Evolutionary conservation across 2,888 invertebrate species (phyloP).

Genomic region (Cyrtodaria siliqua): DNA sequence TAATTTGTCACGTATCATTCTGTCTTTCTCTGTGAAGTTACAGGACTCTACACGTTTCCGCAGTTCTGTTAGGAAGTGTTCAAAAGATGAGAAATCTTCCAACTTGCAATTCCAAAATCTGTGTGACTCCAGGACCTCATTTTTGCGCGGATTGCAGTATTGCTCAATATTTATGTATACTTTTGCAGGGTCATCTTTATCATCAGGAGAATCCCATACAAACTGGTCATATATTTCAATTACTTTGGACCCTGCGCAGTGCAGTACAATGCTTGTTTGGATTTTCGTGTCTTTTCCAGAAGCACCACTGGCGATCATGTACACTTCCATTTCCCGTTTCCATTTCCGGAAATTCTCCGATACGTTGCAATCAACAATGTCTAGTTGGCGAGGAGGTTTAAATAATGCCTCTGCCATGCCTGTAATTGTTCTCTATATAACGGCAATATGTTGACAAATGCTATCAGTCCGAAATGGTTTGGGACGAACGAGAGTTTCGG

Average conservation of each 20-base stretch:
- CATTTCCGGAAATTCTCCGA: conserved; percentile 21
- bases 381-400: conserved; percentile 24
- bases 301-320: conserved; percentile 30
- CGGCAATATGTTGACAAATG: too few species aligned
- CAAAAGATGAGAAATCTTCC: conserved; percentile 35
- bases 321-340: conserved; percentile 31
- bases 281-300: conserved; percentile 12
- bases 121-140: conserved; percentile 53
- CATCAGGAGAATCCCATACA: conserved; percentile 24
- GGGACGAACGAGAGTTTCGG: too few species aligned
- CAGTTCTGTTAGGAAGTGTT: conserved; percentile 52
- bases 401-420: conserved; percentile 30
- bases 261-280: conserved; percentile 29
- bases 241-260: conserved; percentile 34
- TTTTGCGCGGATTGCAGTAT: conserved; percentile 56
- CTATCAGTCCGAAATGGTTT: too few species aligned
- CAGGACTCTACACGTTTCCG: conserved; percentile 41
- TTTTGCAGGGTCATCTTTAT: conserved; percentile 31
- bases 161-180: conserved; percentile 44
- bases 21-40: conserved; percentile 51
- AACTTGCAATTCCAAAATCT: conserved; percentile 46
- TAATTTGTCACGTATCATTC: conserved; percentile 62
- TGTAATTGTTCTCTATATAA: too few species aligned
- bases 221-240: conserved; percentile 47
- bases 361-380: conserved; percentile 29